These are phyloP conservation scores for Thamnophis elegans DNA, from an alignment of 2,797 vertebrate species.

Conservation along the genomic window DNA sequence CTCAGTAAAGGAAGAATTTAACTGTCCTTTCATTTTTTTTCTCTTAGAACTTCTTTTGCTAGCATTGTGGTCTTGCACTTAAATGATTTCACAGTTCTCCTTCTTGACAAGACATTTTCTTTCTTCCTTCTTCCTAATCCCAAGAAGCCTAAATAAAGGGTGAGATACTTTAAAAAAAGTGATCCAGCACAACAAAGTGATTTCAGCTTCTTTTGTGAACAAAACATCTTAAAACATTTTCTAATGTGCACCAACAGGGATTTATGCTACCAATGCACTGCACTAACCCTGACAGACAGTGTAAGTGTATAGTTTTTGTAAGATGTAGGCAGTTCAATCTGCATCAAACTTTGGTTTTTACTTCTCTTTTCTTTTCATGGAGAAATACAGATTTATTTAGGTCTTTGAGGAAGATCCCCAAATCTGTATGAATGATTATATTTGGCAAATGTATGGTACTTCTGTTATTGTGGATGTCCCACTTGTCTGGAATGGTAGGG, in stretches of 20 bases:
- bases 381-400: constrained; percentile 18
- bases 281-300: constrained; percentile 30
- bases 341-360: constrained; percentile 29
- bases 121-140: constrained; percentile 55
- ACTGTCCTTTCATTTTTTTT: constrained; percentile 17
- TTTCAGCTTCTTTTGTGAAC: constrained; percentile 56
- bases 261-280: constrained; percentile 47
- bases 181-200: constrained; percentile 59
- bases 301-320: constrained; percentile 47
- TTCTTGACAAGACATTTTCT: constrained; percentile 57
- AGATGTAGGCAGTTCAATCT: neutral
- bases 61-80: constrained; percentile 48
- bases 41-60: constrained; percentile 35
- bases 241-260: constrained; percentile 51
- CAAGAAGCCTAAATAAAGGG: constrained; percentile 57
- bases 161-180: constrained; percentile 41
- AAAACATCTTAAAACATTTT: constrained; percentile 59
- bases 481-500: neutral
- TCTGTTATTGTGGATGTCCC: neutral
- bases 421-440: neutral
- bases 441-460: constrained; percentile 29
- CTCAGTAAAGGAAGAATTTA: constrained; percentile 25
- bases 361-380: neutral
- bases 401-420: neutral
- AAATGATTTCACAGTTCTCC: constrained; percentile 51